phyloP scores from a whole-genome alignment of 2,797 vertebrate genomes.

The Synaphobranchus kaupii region DNA sequence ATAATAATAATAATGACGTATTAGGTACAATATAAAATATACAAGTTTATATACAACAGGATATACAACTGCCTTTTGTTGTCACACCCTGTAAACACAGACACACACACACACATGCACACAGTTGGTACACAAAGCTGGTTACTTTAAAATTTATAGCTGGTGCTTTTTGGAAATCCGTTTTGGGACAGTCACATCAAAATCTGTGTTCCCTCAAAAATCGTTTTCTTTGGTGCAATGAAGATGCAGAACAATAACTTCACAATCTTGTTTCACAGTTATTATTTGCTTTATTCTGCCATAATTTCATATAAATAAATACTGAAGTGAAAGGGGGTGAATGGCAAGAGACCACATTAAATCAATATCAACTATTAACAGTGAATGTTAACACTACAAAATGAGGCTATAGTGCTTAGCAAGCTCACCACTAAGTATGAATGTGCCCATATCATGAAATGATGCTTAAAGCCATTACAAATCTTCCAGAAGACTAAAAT shows the following conservation, averaged over 20 bases:
- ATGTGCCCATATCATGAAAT: neutral
- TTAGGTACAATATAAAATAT: neutral
- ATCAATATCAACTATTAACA: neutral
- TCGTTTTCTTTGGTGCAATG: neutral
- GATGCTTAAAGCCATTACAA: neutral
- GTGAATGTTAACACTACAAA: neutral
- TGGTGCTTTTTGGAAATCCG: neutral
- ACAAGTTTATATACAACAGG: neutral
- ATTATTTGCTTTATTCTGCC: neutral
- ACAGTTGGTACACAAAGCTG: too few species aligned
- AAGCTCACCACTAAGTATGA: neutral
- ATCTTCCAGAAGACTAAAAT: neutral
- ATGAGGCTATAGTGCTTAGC: neutral
- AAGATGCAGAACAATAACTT: neutral
- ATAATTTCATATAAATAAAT: neutral
- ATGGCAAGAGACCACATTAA: neutral
- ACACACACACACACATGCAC: neutral
- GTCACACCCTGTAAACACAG: neutral
- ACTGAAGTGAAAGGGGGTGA: neutral
- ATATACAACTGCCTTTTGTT: too few species aligned
- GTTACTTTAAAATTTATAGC: too few species aligned
- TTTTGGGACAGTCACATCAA: neutral
- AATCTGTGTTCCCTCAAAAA: neutral
- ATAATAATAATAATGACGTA: too few species aligned
- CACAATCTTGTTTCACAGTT: neutral